These are phyloP conservation scores for Python bivittatus DNA, from an alignment of 2,113 vertebrate genomes.

Conservation along the genomic window DNA sequence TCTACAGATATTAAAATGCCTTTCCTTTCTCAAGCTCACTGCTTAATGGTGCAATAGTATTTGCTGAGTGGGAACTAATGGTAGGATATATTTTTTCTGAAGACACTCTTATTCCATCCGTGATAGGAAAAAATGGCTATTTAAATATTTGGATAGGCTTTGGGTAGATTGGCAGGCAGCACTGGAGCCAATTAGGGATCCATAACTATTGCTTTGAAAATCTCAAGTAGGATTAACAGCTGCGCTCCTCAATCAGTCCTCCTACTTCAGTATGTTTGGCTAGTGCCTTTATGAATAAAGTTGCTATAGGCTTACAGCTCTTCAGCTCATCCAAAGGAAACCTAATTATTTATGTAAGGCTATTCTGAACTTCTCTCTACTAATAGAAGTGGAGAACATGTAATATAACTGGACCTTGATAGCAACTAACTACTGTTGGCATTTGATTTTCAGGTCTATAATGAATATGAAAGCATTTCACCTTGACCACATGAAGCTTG, in stretches of 20 bases:
- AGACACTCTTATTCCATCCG: too few relatives aligned
- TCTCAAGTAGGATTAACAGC: neutral
- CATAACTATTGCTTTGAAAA: neutral
- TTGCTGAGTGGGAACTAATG: too few relatives aligned
- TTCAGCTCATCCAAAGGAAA: neutral
- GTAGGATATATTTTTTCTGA: too few relatives aligned
- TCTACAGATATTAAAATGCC: too few relatives aligned
- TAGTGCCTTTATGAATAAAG: neutral
- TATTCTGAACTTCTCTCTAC: neutral
- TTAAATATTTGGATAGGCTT: neutral
- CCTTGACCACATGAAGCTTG: slow-evolving; percentile 98
- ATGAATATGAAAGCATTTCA: slow-evolving; percentile 53
- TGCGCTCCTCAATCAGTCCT: neutral
- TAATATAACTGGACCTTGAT: neutral
- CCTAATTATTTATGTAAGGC: too few relatives aligned
- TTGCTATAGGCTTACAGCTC: neutral
- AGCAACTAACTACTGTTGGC: neutral
- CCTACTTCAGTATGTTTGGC: neutral
- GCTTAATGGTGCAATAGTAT: too few relatives aligned
- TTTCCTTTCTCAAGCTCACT: too few relatives aligned
- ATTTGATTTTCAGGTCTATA: neutral
- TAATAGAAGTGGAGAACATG: neutral
- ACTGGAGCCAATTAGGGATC: neutral
- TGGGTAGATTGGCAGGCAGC: neutral
- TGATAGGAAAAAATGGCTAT: too few relatives aligned